A percentile compares a stretch with the other conserved stretches of the same genome.
Evolutionary conservation across 1,140 invertebrate species (phyloP).

Genomic region (Temnothorax nylanderi): DNA sequence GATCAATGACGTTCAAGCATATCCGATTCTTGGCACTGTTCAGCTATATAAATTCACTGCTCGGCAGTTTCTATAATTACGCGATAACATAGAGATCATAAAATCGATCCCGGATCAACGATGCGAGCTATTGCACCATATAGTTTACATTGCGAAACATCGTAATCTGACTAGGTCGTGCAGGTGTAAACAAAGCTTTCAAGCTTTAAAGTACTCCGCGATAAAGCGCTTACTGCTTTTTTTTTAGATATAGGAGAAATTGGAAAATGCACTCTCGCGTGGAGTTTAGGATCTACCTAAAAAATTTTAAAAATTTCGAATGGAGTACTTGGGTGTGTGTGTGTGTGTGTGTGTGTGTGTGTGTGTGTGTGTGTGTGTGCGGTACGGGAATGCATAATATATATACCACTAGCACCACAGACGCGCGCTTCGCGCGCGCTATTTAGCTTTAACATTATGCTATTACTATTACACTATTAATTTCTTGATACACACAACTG

Average conservation of each 20-base stretch:
- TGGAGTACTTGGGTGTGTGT: neutral
- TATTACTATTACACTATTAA: too few species aligned
- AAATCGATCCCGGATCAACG: neutral
- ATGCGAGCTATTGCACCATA: neutral
- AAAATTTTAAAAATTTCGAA: neutral
- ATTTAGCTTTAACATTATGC: too few species aligned
- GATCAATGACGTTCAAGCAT: neutral
- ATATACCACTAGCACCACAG: too few species aligned
- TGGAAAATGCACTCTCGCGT: neutral
- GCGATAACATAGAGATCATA: neutral
- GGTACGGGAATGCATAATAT: neutral
- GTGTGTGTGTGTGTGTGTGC: too few species aligned
- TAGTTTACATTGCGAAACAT: neutral
- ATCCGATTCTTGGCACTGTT: neutral
- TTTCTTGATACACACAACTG: too few species aligned
- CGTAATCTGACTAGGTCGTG: slow-evolving; percentile 10
- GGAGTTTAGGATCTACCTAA: neutral
- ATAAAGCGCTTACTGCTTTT: slow-evolving; percentile 12
- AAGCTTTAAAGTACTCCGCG: neutral
- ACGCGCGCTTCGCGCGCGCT: too few species aligned
- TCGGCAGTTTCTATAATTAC: slow-evolving; percentile 34
- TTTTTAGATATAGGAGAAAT: neutral
- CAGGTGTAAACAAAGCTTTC: slow-evolving; percentile 21
- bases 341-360: too few species aligned
- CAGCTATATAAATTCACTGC: neutral